phyloP scores from a whole-genome alignment of 1,140 invertebrate genomes.

The Plectrocnemia conspersa region DNA sequence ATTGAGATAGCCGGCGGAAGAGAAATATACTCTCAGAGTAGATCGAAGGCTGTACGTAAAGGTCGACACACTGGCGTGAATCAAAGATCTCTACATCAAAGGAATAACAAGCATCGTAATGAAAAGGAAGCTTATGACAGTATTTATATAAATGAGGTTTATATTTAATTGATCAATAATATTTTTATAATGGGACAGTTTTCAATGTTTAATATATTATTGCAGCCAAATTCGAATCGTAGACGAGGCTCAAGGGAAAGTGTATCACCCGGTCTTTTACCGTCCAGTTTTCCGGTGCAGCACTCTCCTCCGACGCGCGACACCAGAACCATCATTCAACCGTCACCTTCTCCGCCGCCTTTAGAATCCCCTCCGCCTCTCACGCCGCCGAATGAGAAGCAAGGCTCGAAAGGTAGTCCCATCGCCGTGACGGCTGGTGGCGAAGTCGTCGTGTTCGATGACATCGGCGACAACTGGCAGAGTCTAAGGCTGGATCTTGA shows the following conservation, averaged over 20 bases:
- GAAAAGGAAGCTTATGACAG: slow-evolving; percentile 27
- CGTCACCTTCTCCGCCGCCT: slow-evolving; percentile 49
- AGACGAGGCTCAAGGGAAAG: slow-evolving; percentile 21
- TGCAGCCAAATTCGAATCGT: slow-evolving; percentile 30
- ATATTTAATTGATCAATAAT: too few species aligned
- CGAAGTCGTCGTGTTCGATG: slow-evolving; percentile 77
- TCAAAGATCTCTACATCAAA: slow-evolving; percentile 19
- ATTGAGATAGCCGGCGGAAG: slow-evolving; percentile 84
- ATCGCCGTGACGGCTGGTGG: slow-evolving; percentile 60
- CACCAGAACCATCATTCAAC: slow-evolving; percentile 46
- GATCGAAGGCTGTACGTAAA: slow-evolving; percentile 72
- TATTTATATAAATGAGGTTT: slow-evolving; percentile 31
- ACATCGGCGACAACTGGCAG: slow-evolving; percentile 71
- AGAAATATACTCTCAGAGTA: slow-evolving; percentile 78
- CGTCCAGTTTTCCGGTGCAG: slow-evolving; percentile 30
- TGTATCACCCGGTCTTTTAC: slow-evolving; percentile 13
- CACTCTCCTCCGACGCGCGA: slow-evolving; percentile 26
- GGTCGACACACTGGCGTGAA: slow-evolving; percentile 51
- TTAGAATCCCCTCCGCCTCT: slow-evolving; percentile 44
- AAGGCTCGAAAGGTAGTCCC: slow-evolving; percentile 47
- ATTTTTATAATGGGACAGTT: too few species aligned
- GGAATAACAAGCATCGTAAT: slow-evolving; percentile 11
- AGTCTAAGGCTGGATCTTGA: slow-evolving; percentile 52
- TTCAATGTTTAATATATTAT: background rate
- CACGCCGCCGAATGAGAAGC: slow-evolving; percentile 45